Percentiles rank a stretch among this genome's conserved stretches.
Evolutionary conservation across 2,797 vertebrate species (phyloP).

Genomic region (Cyprinella venusta): DNA sequence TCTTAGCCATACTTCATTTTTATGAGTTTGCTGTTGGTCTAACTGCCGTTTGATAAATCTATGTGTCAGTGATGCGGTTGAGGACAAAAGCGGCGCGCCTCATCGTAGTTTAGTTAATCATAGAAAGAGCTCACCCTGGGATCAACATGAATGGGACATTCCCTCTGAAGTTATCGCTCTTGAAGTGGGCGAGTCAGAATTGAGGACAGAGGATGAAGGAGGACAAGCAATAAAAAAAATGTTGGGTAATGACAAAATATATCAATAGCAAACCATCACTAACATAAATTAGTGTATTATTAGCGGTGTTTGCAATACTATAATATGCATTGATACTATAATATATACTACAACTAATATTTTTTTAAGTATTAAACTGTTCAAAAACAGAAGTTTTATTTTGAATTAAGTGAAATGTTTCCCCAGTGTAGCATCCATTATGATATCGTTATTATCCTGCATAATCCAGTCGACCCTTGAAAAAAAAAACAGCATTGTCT

Average conservation of each 20-base stretch:
- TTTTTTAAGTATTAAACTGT: not conserved
- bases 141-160: slow-evolving; percentile 27
- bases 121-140: slow-evolving; percentile 24
- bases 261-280: not conserved
- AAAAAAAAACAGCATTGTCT: not conserved
- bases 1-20: slow-evolving; percentile 49
- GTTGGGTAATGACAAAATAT: not conserved
- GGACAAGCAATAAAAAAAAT: not conserved
- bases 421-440: not conserved
- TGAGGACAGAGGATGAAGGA: slow-evolving; percentile 17
- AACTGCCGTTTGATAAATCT: slow-evolving; percentile 53
- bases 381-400: not conserved
- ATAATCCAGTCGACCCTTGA: not conserved
- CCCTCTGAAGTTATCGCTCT: slow-evolving; percentile 19
- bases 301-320: not conserved
- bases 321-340: not conserved
- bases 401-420: not conserved
- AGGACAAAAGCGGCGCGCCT: slow-evolving; percentile 32
- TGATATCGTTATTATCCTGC: not conserved
- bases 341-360: not conserved
- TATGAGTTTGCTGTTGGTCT: slow-evolving; percentile 52
- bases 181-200: not conserved
- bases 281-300: not conserved
- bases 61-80: slow-evolving; percentile 35
- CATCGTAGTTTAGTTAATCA: slow-evolving; percentile 54